These are phyloP conservation scores for Camponotus vicinus DNA, from an alignment of 1,140 invertebrate species.

Conservation along the genomic window DNA sequence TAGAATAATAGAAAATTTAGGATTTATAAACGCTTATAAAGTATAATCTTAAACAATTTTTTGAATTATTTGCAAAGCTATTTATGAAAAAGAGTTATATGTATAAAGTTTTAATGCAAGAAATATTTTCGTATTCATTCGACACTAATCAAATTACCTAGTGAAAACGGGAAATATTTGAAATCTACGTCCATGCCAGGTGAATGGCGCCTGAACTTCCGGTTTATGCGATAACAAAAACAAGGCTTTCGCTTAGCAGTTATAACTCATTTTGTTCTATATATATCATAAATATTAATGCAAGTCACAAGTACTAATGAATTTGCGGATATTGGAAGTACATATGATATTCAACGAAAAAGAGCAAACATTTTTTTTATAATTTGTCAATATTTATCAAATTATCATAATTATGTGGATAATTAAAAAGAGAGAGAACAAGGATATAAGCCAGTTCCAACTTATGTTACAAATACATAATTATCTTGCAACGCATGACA, in stretches of 20 bases:
- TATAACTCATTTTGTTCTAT: background rate
- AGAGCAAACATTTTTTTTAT: background rate
- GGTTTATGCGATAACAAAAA: constrained; percentile 55
- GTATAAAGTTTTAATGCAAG: background rate
- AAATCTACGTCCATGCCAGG: constrained; percentile 32
- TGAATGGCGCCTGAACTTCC: constrained; percentile 44
- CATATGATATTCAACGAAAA: background rate
- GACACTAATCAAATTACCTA: background rate
- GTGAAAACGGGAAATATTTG: constrained; percentile 57
- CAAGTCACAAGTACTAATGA: background rate
- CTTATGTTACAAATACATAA: background rate
- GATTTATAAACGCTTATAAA: background rate
- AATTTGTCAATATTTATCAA: constrained; percentile 5
- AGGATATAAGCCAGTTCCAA: background rate
- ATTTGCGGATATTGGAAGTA: background rate
- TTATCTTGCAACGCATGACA: background rate
- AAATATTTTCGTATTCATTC: constrained; percentile 26
- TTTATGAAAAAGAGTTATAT: too few species aligned
- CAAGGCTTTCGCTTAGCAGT: background rate
- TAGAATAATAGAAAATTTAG: background rate
- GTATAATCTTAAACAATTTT: background rate
- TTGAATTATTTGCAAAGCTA: background rate
- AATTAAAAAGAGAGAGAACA: too few species aligned
- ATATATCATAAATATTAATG: background rate
- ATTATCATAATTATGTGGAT: background rate